phyloP scores from a whole-genome alignment of 1,140 invertebrate species.

The Oryctes rhinoceros region DNA sequence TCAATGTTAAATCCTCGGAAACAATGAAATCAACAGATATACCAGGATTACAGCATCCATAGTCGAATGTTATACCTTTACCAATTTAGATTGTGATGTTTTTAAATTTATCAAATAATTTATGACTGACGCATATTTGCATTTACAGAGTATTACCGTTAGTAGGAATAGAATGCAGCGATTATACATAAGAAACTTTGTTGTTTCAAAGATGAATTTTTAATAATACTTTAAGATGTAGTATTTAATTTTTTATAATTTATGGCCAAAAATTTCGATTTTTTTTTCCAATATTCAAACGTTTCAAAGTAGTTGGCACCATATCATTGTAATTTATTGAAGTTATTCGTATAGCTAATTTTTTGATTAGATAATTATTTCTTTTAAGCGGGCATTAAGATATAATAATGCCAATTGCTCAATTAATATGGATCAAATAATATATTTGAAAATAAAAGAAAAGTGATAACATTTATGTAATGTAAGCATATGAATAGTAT shows the following conservation, averaged over 20 bases:
- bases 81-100: constrained; percentile 6
- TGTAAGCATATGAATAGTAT: background rate
- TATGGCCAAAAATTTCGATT: no score
- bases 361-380: no score
- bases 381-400: background rate
- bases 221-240: no score
- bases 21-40: constrained; percentile 19
- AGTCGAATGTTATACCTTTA: background rate
- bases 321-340: no score
- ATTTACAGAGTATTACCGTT: background rate
- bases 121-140: background rate
- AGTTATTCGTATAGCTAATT: no score
- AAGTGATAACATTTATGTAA: background rate
- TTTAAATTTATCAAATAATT: constrained; percentile 23
- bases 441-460: background rate
- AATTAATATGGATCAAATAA: background rate
- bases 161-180: background rate
- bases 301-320: no score
- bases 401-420: background rate
- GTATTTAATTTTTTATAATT: no score
- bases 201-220: no score
- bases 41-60: constrained; percentile 7
- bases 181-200: no score
- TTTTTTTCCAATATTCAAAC: no score
- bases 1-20: constrained; percentile 6